Conservation (phyloP, 1,140 invertebrate genomes). For the Anastatus disparis region DNA sequence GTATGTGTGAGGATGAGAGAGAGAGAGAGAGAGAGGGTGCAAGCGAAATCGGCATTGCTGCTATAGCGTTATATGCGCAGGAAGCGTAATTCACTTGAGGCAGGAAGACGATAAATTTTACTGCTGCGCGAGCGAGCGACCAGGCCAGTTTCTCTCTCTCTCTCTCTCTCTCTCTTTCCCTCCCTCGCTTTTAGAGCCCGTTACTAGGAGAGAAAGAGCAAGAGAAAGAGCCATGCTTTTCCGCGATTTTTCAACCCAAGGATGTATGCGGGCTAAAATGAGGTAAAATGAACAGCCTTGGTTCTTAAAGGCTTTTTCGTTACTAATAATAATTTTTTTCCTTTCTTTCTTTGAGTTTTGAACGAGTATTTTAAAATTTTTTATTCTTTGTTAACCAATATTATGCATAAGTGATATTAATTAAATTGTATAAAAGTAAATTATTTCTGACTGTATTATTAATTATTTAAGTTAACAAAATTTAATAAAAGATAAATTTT, state of each 20-base stretch:
- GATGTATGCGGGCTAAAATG: not conserved
- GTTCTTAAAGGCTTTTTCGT: not conserved
- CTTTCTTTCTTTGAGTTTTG: no score
- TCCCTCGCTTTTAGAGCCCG: not conserved
- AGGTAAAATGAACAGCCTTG: conserved; percentile 5
- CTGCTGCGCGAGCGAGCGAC: no score
- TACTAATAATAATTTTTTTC: no score
- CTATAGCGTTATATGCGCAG: not conserved
- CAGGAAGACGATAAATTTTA: conserved; percentile 46
- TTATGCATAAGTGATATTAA: no score
- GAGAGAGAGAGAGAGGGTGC: not conserved
- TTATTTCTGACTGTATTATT: no score
- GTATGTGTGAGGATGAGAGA: no score
- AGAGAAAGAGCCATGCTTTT: conserved; percentile 7
- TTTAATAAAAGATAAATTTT: no score
- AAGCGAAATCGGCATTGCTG: conserved; percentile 11
- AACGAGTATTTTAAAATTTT: no score
- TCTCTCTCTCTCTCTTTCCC: conserved; percentile 12
- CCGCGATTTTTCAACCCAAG: conserved; percentile 13
- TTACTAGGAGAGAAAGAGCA: not conserved
- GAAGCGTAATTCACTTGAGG: conserved; percentile 36
- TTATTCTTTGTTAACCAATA: no score
- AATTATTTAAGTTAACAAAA: no score
- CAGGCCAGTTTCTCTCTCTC: no score
- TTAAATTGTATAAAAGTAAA: no score